Percentiles rank a stretch among this genome's conserved stretches.
Evolutionary conservation across 2,113 vertebrate genomes (phyloP).

Genomic region (Dromas ardeola): DNA sequence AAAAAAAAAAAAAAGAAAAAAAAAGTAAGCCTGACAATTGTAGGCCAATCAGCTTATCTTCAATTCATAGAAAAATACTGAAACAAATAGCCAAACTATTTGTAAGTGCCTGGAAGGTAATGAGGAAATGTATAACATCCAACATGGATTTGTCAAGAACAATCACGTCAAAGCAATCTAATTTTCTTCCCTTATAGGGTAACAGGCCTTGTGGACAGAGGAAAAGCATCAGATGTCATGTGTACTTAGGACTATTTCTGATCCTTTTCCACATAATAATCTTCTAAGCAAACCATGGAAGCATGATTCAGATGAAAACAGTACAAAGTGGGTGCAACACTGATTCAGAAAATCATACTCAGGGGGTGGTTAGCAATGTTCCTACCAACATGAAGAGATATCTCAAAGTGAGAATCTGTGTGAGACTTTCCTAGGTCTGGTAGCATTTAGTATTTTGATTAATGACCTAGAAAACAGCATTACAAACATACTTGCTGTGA

Average conservation of each 20-base stretch:
- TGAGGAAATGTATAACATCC: constrained; percentile 19
- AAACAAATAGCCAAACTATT: constrained; percentile 3
- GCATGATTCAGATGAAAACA: not conserved
- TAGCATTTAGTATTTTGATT: not conserved
- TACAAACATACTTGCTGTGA: not conserved
- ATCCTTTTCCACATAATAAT: not conserved
- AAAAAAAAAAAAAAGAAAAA: not conserved
- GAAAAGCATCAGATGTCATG: constrained; percentile 11
- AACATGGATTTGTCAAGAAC: constrained; percentile 37
- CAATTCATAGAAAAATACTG: constrained; percentile 11
- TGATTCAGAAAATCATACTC: not conserved
- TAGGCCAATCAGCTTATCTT: not conserved
- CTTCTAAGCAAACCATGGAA: not conserved
- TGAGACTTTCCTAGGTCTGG: not conserved
- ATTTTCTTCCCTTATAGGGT: constrained; percentile 26
- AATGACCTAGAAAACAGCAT: not conserved
- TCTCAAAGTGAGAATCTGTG: not conserved
- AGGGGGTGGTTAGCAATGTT: not conserved
- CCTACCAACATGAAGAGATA: not conserved
- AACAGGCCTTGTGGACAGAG: constrained; percentile 24
- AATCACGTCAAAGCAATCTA: constrained; percentile 43
- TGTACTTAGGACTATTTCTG: not conserved
- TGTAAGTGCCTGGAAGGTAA: not conserved
- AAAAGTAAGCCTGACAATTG: not conserved
- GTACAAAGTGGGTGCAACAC: not conserved